Percentiles rank a stretch among this genome's conserved stretches.
Evolutionary conservation across 1,140 invertebrate genomes (phyloP).

Genomic region (Tetramorium parvispinum): DNA sequence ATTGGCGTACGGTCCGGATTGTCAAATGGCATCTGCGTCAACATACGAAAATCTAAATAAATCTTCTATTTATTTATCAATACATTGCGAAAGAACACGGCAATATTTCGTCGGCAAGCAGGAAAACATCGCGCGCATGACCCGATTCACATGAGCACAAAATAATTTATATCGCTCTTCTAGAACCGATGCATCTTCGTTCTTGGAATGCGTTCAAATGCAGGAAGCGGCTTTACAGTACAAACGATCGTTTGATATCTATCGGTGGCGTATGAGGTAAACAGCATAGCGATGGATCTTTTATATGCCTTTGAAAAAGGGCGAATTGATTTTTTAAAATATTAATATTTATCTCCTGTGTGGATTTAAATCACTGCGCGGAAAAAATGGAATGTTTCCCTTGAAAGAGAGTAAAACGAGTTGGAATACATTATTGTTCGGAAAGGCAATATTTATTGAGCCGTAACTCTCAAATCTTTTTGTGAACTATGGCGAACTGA

Average conservation of each 20-base stretch:
- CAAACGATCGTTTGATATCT: conserved; percentile 60
- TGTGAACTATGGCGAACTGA: conserved; percentile 19
- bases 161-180: conserved; percentile 59
- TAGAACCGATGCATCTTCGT: conserved; percentile 59
- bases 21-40: neutral
- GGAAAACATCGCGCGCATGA: conserved; percentile 51
- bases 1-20: neutral
- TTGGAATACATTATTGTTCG: conserved; percentile 56
- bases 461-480: conserved; percentile 41
- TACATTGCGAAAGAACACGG: conserved; percentile 12
- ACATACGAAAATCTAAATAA: conserved; percentile 11
- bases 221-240: conserved; percentile 54
- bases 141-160: conserved; percentile 52
- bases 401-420: conserved; percentile 46
- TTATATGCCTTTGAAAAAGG: conserved; percentile 37
- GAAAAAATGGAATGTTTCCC: conserved; percentile 41
- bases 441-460: conserved; percentile 58
- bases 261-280: conserved; percentile 56
- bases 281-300: conserved; percentile 53
- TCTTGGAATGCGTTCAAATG: conserved; percentile 63
- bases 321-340: conserved; percentile 57
- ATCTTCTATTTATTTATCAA: conserved; percentile 12
- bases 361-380: conserved; percentile 44
- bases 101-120: conserved; percentile 42
- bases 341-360: conserved; percentile 55